Percentiles rank a stretch among this genome's conserved stretches.
Evolutionary conservation across 1,140 invertebrate genomes (phyloP).

Genomic region (Phthorimaea operculella): DNA sequence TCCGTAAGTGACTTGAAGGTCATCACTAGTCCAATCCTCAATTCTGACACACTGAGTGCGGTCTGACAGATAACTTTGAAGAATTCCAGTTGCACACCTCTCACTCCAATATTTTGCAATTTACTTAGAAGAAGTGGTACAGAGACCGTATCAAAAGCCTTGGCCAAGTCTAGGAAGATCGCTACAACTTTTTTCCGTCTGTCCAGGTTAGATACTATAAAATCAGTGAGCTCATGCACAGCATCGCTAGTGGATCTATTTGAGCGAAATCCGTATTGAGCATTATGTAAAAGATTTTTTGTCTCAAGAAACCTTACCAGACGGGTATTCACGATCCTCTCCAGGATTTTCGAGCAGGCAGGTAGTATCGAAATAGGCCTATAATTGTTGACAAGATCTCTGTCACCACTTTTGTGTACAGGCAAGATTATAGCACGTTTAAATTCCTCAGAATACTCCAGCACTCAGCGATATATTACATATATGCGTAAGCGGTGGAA

Average conservation of each 20-base stretch:
- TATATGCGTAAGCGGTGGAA: not conserved
- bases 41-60: not conserved
- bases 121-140: not conserved
- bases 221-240: not conserved
- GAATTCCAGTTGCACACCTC: not conserved
- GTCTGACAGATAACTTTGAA: not conserved
- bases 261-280: not conserved
- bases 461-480: not conserved
- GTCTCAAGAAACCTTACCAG: not conserved
- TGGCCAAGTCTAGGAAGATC: constrained; percentile 2
- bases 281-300: not conserved
- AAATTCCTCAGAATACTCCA: not conserved
- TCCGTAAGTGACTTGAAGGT: not conserved
- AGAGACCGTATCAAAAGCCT: constrained; percentile 2
- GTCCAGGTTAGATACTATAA: not conserved
- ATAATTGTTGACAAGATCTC: not conserved
- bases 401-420: not conserved
- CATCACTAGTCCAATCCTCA: not conserved
- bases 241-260: not conserved
- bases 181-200: not conserved
- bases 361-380: not conserved
- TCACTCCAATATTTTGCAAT: not conserved
- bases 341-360: not conserved
- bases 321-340: not conserved
- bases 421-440: not conserved